Evolutionary conservation across 2,888 invertebrate species (phyloP).

Genomic region (Latheticus oryzae): DNA sequence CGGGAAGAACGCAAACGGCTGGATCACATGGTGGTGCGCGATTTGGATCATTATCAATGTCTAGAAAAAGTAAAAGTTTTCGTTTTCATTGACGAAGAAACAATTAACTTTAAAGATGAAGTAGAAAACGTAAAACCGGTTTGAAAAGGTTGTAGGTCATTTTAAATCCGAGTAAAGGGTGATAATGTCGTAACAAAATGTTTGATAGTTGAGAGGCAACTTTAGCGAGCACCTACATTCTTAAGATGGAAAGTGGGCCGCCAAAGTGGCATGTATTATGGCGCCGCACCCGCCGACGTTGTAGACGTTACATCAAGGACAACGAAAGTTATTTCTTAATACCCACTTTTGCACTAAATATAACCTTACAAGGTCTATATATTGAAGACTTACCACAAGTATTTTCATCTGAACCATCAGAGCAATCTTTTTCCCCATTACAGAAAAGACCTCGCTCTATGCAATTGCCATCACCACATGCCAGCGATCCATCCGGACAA

Average conservation of each 20-base stretch:
- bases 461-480: conserved; percentile 88
- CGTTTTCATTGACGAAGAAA: conserved; percentile 3
- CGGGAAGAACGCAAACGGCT: conserved; percentile 86
- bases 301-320: conserved; percentile 59
- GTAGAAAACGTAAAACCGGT: conserved; percentile 51
- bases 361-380: conserved; percentile 56
- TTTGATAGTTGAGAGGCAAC: conserved; percentile 48
- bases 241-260: conserved; percentile 58
- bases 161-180: conserved; percentile 48
- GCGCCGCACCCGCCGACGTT: conserved; percentile 53
- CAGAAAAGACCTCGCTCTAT: conserved; percentile 92
- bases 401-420: conserved; percentile 91
- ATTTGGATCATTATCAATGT: conserved; percentile 94
- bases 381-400: conserved; percentile 91
- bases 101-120: conserved; percentile 28
- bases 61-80: conserved; percentile 68
- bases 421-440: conserved; percentile 91
- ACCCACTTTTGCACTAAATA: conserved; percentile 58
- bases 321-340: conserved; percentile 62
- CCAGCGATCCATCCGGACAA: conserved; percentile 87
- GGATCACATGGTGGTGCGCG: conserved; percentile 91
- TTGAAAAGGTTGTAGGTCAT: conserved; percentile 44
- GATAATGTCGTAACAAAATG: conserved; percentile 50
- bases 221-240: conserved; percentile 43
- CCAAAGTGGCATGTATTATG: conserved; percentile 43